Evolutionary conservation across 1,140 invertebrate genomes (phyloP), one percentile per base, ranked within the genome.

Genomic region (Protaetia brevitarsis): DNA sequence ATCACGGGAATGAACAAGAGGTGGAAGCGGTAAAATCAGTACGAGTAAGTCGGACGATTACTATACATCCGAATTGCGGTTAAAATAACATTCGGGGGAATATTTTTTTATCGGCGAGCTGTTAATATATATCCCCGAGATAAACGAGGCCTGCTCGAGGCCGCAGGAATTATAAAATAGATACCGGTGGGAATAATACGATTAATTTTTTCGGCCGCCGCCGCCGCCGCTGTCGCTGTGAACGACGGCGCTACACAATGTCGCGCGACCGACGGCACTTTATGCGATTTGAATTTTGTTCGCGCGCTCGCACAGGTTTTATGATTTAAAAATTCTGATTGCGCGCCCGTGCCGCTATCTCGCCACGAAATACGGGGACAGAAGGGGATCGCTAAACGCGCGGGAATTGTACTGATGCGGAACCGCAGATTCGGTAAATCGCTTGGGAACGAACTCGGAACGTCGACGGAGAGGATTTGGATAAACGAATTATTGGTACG

Each of bases 291-390:
- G 65, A 64, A 69, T 69, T 69, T 69, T 69, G 66, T 69, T 69
- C 26, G 41, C 41, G 41, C 65, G 68, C n/a, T n/a, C n/a, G n/a
- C 56, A 64, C 65, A 58, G 45, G 68, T 60, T 69, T 69, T 69
- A 69, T 69, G 61, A 69, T 66, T 69, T 66, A 69, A 69, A 69
- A 69, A 65, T 60, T 69, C 65, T 59, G 56, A 63, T 51, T 30
- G n/a, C n/a, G n/a, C n/a, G n/a, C n/a, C n/a, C n/a, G 27, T 37
- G 65, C 66, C 66, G 68, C 66, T 69, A 68, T 68, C 67, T 68
- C 63, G 65, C 41, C 13, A 10, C 13, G 41, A 51, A 51, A 51
- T 19, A 16, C 13, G 3, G 5, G 19, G 19, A 51, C 10, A 23
- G 26, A 23, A 23, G 41, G 26, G 41, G 41, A 23, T 19, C 13